These are phyloP conservation scores for Troides aeacus DNA, from an alignment of 2,888 invertebrate genomes.

Conservation along the genomic window DNA sequence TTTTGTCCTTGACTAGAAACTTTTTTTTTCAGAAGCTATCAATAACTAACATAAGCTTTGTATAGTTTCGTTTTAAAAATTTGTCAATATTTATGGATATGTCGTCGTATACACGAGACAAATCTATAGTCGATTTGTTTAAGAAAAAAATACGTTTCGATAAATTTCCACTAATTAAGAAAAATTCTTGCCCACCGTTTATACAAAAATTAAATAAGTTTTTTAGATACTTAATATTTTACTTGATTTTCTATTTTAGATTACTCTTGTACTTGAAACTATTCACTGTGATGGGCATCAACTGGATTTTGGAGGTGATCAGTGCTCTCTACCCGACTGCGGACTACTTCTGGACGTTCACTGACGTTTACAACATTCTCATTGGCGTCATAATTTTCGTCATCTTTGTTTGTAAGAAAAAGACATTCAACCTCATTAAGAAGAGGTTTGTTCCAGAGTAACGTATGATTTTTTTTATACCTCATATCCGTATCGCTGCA, in stretches of 20 bases:
- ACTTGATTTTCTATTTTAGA: constrained; percentile 60
- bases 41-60: no score
- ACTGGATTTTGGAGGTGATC: constrained; percentile 86
- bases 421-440: constrained; percentile 81
- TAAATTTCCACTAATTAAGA: no score
- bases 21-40: no score
- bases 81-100: no score
- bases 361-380: constrained; percentile 84
- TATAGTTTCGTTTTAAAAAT: no score
- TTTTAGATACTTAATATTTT: neutral
- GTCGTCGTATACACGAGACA: no score
- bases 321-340: constrained; percentile 79
- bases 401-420: constrained; percentile 86
- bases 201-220: neutral
- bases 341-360: constrained; percentile 78
- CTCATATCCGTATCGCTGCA: constrained; percentile 4
- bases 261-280: constrained; percentile 85
- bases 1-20: no score
- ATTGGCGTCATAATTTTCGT: constrained; percentile 86
- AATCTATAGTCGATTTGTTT: no score
- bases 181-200: neutral
- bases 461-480: constrained; percentile 15
- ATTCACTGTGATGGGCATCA: constrained; percentile 86
- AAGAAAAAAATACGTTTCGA: no score
- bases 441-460: constrained; percentile 70